These are phyloP conservation scores for Dinocampus coccinellae DNA, from an alignment of 2,888 invertebrate species.

Conservation along the genomic window DNA sequence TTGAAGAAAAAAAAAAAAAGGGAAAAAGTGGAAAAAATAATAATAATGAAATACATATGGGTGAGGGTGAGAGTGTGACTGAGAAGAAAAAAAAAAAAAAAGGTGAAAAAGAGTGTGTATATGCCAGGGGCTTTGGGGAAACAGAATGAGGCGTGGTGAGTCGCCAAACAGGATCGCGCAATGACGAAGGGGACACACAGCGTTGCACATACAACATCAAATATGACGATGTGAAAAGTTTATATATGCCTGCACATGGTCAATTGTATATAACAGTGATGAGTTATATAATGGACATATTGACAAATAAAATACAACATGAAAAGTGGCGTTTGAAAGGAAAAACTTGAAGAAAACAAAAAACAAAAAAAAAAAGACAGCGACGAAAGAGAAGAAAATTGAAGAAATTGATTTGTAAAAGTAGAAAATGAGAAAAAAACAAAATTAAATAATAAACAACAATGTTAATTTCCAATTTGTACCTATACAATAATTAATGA, in stretches of 20 bases:
- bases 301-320: background rate
- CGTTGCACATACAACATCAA: too few species aligned
- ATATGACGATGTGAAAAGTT: constrained; percentile 2
- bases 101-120: background rate
- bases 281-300: background rate
- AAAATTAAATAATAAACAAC: too few species aligned
- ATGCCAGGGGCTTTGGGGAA: background rate
- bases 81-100: background rate
- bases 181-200: constrained; percentile 6
- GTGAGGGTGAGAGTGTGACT: background rate
- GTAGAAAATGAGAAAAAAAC: too few species aligned
- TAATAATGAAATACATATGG: background rate
- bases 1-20: constrained; percentile 11
- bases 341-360: too few species aligned
- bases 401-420: too few species aligned
- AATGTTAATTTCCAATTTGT: too few species aligned
- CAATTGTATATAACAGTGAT: background rate
- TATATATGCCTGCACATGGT: constrained; percentile 14
- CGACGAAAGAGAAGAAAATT: too few species aligned
- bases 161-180: constrained; percentile 36
- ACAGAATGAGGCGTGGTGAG: constrained; percentile 33
- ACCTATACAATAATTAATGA: too few species aligned
- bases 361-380: too few species aligned
- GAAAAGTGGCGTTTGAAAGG: too few species aligned
- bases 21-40: background rate